Base-by-base conservation (phyloP, 2,113 vertebrate genomes). In the Hyperopisus bebe region DNA sequence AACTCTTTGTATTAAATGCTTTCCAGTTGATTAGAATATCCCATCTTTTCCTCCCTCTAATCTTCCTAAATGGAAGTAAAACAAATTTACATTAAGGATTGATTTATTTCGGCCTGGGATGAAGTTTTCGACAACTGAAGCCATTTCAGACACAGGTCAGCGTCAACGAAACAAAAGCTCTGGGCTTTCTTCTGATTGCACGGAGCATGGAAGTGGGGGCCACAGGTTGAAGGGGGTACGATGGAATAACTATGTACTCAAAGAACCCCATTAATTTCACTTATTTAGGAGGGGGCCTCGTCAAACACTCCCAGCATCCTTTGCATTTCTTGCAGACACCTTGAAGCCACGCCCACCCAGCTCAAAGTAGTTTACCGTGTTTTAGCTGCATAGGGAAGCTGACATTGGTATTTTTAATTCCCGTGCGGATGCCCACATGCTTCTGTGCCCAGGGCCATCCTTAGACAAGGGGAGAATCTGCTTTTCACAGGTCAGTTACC, bases 131-230 rank as follows among this genome's bases (percentile, higher is more conserved):
- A 95, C 93, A 96, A 96, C 96, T 96, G 96, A 97, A 97, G 96
- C 94, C 96, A 97, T 96, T 97, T 97, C 94, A 98, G 44, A 97
- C 96, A 96, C 96, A 97, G 96, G 96, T 95, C 96, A 97, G 95
- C 94, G 94, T 95, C 95, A 95, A 96, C 96, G 97, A 96, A 96
- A 97, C 97, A 97, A 97, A 97, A 97, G 96, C 96, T 97, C 97
- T 97, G 96, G 97, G 96, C 96, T 97, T 98, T 97, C 96, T 94
- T 96, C 95, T 96, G 96, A 97, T 97, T 97, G 96, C 96, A 97
- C 95, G 96, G 94, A 93, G 96, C 94, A 39, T 77, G 11, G 70
- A 35, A 39, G 31, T 39, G 70, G 70, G 70, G 70, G 31, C 1
- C 15, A 39, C 35, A 39, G 74, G 31, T 19, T 39, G 70, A 35